phyloP scores from a whole-genome alignment of 2,113 vertebrate genomes.

The Percina caprodes region DNA sequence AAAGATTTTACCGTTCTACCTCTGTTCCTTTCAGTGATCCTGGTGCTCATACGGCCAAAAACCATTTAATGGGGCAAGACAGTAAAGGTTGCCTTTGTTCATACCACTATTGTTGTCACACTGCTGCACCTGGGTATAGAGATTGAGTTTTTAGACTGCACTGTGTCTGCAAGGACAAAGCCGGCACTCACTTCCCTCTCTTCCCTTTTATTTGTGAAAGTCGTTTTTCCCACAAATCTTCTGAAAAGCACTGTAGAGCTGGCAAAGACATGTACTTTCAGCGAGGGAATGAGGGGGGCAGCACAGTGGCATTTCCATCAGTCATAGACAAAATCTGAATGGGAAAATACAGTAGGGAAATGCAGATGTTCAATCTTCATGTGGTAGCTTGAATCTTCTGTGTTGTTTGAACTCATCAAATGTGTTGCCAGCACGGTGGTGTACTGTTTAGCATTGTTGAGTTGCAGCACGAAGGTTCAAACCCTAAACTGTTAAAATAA shows the following conservation, averaged over 20 bases:
- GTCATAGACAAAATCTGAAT: slow-evolving; percentile 16
- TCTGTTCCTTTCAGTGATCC: slow-evolving; percentile 60
- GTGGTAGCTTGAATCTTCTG: background rate
- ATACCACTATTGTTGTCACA: slow-evolving; percentile 70
- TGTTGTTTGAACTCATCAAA: background rate
- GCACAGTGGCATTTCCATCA: slow-evolving; percentile 23
- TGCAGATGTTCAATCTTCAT: background rate
- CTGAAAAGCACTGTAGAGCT: slow-evolving; percentile 49
- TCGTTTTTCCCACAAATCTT: slow-evolving; percentile 63
- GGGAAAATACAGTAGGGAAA: background rate
- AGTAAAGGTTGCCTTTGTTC: slow-evolving; percentile 76
- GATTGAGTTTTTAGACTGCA: slow-evolving; percentile 75
- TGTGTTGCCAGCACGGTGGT: background rate
- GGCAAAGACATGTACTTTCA: slow-evolving; percentile 53
- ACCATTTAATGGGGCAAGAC: slow-evolving; percentile 64
- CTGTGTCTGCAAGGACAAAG: slow-evolving; percentile 80
- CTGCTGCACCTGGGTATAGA: slow-evolving; percentile 76
- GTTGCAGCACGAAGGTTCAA: no score
- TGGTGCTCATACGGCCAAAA: slow-evolving; percentile 57
- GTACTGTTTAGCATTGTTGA: no score
- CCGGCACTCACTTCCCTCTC: slow-evolving; percentile 62
- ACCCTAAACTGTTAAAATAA: no score
- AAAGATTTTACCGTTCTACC: slow-evolving; percentile 49
- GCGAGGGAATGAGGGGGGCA: slow-evolving; percentile 46
- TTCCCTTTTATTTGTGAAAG: slow-evolving; percentile 71